Percentiles rank a stretch among this genome's conserved stretches.
Evolutionary conservation across 2,888 invertebrate genomes (phyloP).

Genomic region (Lymantria monacha): DNA sequence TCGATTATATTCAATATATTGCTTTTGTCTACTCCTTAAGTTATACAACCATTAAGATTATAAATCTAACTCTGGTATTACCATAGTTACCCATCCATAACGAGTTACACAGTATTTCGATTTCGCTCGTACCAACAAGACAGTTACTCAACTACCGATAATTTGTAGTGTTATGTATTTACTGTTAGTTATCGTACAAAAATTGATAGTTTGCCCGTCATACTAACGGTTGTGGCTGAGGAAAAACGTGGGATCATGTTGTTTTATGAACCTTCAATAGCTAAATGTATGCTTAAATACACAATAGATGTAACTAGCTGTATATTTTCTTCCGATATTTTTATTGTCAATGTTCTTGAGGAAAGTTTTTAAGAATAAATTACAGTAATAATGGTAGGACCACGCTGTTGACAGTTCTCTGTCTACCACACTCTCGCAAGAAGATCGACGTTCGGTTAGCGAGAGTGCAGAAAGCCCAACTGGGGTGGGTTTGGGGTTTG

Average conservation of each 20-base stretch:
- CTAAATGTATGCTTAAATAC: not conserved
- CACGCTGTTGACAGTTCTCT: too few relatives aligned
- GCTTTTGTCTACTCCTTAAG: too few relatives aligned
- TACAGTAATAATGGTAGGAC: too few relatives aligned
- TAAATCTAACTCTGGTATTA: not conserved
- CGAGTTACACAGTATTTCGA: slow-evolving; percentile 8
- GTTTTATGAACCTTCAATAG: not conserved
- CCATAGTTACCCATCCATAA: slow-evolving; percentile 2
- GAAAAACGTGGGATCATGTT: slow-evolving; percentile 26
- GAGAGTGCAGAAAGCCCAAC: too few relatives aligned
- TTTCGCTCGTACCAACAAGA: slow-evolving; percentile 6
- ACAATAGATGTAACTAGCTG: not conserved
- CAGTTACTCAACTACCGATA: slow-evolving; percentile 8
- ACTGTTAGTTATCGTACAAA: slow-evolving; percentile 8
- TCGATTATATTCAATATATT: too few relatives aligned
- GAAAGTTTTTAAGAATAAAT: too few relatives aligned
- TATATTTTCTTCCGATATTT: not conserved
- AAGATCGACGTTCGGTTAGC: too few relatives aligned
- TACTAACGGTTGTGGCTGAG: slow-evolving; percentile 13
- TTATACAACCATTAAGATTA: too few relatives aligned
- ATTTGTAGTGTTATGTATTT: slow-evolving; percentile 1
- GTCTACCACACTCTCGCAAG: too few relatives aligned
- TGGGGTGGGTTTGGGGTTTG: too few relatives aligned
- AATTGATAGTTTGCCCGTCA: slow-evolving; percentile 19
- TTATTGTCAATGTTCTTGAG: too few relatives aligned